Conservation (phyloP, 2,797 vertebrate species). For the Aulostomus chinensis region DNA sequence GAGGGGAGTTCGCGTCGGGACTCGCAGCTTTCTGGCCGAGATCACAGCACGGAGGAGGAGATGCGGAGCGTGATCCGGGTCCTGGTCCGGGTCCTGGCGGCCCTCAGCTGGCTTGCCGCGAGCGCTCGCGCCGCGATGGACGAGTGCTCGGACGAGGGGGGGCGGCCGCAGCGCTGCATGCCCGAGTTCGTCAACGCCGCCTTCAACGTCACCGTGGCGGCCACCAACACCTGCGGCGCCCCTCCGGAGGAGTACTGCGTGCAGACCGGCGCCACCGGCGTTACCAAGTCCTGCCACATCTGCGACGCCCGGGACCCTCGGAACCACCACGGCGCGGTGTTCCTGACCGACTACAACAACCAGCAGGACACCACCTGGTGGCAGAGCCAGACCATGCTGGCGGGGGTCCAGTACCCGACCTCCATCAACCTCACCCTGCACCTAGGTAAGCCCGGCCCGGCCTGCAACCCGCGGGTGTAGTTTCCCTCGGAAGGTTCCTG, state of each 20-base stretch:
- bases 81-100: conserved; percentile 50
- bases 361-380: conserved; percentile 97
- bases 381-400: conserved; percentile 98
- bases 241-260: conserved; percentile 98
- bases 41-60: conserved; percentile 2
- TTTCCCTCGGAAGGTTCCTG: no score
- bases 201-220: conserved; percentile 94
- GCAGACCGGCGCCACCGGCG: conserved; percentile 96
- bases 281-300: conserved; percentile 98
- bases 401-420: conserved; percentile 93
- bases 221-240: conserved; percentile 93
- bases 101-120: conserved; percentile 48
- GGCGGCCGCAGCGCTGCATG: conserved; percentile 91
- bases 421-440: conserved; percentile 96
- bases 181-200: conserved; percentile 98
- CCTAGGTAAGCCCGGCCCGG: conserved; percentile 87
- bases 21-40: not conserved
- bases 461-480: no score
- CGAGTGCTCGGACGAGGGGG: conserved; percentile 85
- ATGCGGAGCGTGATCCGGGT: conserved; percentile 52
- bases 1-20: no score
- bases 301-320: conserved; percentile 88
- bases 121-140: conserved; percentile 86
- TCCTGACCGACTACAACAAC: conserved; percentile 98
- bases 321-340: conserved; percentile 88